These are phyloP conservation scores for Taurulus bubalis DNA, from an alignment of 2,113 vertebrate genomes.

Conservation along the genomic window DNA sequence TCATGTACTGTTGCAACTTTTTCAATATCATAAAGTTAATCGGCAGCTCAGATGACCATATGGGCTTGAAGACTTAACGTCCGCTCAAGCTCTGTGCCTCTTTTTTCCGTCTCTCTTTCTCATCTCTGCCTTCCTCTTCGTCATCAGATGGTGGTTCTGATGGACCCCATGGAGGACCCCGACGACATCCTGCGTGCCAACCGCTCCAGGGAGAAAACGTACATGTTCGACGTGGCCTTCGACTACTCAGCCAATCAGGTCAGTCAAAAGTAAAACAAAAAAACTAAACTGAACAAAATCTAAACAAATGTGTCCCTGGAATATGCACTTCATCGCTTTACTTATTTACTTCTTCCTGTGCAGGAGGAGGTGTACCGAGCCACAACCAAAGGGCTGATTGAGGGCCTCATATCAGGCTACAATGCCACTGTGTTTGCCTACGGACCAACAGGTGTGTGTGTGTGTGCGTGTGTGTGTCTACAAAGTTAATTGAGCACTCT, in stretches of 20 bases:
- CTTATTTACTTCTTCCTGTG: neutral
- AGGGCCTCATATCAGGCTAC: conserved; percentile 91
- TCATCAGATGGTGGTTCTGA: conserved; percentile 90
- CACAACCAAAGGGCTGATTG: conserved; percentile 90
- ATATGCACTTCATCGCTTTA: neutral
- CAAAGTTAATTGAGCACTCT: neutral
- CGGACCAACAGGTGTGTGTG: conserved; percentile 89
- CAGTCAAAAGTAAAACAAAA: conserved; percentile 23
- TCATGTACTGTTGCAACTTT: neutral
- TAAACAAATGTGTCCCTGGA: neutral
- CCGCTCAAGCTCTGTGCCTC: neutral
- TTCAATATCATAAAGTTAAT: conserved; percentile 5
- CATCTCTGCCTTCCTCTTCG: neutral
- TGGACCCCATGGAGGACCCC: conserved; percentile 92
- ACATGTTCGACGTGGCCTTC: conserved; percentile 91
- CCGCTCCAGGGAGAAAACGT: conserved; percentile 92
- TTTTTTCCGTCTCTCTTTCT: conserved; percentile 5
- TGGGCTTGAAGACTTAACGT: neutral
- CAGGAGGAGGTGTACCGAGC: conserved; percentile 92
- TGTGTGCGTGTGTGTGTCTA: conserved; percentile 10
- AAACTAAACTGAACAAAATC: neutral
- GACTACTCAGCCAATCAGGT: conserved; percentile 92
- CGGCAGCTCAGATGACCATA: neutral
- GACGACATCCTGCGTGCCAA: conserved; percentile 89
- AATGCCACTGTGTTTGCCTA: conserved; percentile 94